These are phyloP conservation scores for Enteromius unitaeniatus DNA, from an alignment of 2,797 vertebrate species.

Conservation along the genomic window DNA sequence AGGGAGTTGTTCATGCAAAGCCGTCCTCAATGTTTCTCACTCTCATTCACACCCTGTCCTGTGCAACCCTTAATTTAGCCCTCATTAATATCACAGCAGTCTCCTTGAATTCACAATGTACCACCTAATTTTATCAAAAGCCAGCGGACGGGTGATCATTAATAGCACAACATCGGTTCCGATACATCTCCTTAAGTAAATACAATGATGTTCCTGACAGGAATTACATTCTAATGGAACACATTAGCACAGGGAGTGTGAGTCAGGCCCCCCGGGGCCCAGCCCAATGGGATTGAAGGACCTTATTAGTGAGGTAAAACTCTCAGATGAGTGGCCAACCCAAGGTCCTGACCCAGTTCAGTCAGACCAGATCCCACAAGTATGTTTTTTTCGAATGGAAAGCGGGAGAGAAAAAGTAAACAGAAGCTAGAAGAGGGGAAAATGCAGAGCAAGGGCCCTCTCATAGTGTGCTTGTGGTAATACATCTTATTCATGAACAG, in stretches of 20 bases:
- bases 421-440: constrained; percentile 3
- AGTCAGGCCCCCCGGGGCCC: constrained; percentile 16
- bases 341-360: constrained; percentile 58
- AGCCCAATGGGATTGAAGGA: constrained; percentile 38
- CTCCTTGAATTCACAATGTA: constrained; percentile 23
- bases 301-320: constrained; percentile 50
- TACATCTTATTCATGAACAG: constrained; percentile 10
- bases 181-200: constrained; percentile 39
- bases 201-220: constrained; percentile 41
- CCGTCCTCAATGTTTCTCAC: constrained; percentile 5
- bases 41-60: constrained; percentile 13
- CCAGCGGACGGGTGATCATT: constrained; percentile 6
- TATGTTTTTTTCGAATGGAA: background rate
- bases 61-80: constrained; percentile 40
- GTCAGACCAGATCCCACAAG: constrained; percentile 51
- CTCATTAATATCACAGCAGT: constrained; percentile 44
- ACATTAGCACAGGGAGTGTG: constrained; percentile 36
- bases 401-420: constrained; percentile 3
- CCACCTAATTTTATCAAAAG: constrained; percentile 45
- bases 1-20: constrained; percentile 12
- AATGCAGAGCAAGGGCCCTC: constrained; percentile 8
- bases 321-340: constrained; percentile 42
- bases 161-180: constrained; percentile 33
- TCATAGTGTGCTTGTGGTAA: background rate
- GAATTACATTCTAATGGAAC: constrained; percentile 46